phyloP scores from a whole-genome alignment of 2,888 invertebrate genomes.

The Himalopsyche tibetana region DNA sequence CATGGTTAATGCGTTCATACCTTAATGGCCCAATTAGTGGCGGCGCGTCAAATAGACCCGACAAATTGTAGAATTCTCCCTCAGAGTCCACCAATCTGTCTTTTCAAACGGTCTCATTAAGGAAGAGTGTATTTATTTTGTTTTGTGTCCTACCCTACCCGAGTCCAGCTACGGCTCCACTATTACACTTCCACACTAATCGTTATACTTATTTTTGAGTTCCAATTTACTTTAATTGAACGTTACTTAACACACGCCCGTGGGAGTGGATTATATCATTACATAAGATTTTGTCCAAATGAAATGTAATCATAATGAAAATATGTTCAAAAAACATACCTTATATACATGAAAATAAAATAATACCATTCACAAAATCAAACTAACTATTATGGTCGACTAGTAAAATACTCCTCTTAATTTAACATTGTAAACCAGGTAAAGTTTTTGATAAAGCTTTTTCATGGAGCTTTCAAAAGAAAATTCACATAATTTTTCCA shows the following conservation, averaged over 20 bases:
- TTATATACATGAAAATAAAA: no score
- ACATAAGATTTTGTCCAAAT: no score
- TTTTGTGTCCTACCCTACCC: not conserved
- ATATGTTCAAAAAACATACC: no score
- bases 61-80: constrained; percentile 46
- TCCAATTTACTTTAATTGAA: constrained; percentile 18
- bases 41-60: constrained; percentile 60
- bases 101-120: constrained; percentile 62
- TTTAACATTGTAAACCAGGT: no score
- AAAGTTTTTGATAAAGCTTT: no score
- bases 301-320: no score
- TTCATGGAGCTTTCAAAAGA: no score
- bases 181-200: not conserved
- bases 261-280: no score
- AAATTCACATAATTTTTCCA: no score
- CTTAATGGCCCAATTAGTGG: constrained; percentile 55
- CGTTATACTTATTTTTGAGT: not conserved
- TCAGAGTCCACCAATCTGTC: constrained; percentile 57
- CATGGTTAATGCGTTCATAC: not conserved
- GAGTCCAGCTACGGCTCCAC: not conserved
- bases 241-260: not conserved
- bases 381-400: no score
- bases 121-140: constrained; percentile 45
- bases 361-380: no score
- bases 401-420: no score